Evolutionary conservation across 2,888 invertebrate species (phyloP).

Genomic region (Fragum fragum): DNA sequence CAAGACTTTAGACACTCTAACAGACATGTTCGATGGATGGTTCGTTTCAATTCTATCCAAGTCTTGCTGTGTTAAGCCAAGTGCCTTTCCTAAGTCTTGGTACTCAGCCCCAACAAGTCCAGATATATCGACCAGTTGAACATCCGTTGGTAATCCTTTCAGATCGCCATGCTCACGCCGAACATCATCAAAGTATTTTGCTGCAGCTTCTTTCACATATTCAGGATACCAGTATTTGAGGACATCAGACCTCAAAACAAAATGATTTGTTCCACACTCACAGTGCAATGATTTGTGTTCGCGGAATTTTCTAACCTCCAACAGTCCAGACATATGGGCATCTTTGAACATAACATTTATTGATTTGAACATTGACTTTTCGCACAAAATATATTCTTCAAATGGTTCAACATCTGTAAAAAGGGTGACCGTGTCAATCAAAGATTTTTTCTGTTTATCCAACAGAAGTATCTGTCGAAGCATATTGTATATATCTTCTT

Average conservation of each 20-base stretch:
- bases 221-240: constrained; percentile 42
- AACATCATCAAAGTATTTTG: not conserved
- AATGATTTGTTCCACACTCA: constrained; percentile 22
- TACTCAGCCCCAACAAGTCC: constrained; percentile 50
- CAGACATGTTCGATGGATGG: not conserved
- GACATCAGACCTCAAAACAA: constrained; percentile 17
- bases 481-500: constrained; percentile 15
- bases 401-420: constrained; percentile 13
- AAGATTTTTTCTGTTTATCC: constrained; percentile 28
- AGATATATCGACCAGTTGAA: constrained; percentile 31
- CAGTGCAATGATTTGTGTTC: constrained; percentile 23
- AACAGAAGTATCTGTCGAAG: constrained; percentile 29
- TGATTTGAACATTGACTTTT: not conserved
- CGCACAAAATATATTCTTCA: constrained; percentile 55
- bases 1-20: not conserved
- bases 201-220: not conserved
- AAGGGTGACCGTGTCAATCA: not conserved
- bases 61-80: not conserved
- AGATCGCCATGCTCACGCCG: not conserved
- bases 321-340: constrained; percentile 12
- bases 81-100: not conserved
- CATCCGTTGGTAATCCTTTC: constrained; percentile 32
- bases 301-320: constrained; percentile 37
- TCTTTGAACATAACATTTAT: constrained; percentile 9
- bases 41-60: not conserved